A percentile compares a stretch with the other conserved stretches of the same genome.
Conservation (phyloP, 2,888 invertebrate genomes). For the Drosophila kambysellisi region DNA sequence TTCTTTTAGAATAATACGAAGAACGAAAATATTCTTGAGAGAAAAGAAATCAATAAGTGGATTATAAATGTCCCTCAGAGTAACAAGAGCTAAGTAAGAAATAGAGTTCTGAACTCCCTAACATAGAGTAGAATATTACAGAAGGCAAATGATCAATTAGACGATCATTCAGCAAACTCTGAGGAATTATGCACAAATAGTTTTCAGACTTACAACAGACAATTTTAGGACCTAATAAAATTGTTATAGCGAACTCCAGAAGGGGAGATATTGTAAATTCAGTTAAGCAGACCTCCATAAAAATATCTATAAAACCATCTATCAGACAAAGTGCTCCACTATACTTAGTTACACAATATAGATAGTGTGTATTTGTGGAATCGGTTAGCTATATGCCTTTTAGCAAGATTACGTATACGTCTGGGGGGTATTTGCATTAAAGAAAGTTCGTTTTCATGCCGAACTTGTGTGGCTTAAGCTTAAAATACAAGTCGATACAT, state of each 20-base stretch:
- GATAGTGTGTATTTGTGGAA: background rate
- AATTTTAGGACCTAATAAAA: background rate
- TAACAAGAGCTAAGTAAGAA: background rate
- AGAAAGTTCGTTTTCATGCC: constrained; percentile 39
- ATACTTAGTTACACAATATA: background rate
- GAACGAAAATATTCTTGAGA: background rate
- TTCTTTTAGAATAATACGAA: background rate
- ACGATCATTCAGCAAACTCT: background rate
- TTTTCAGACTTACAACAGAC: background rate
- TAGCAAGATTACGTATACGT: constrained; percentile 30
- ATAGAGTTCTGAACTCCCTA: background rate
- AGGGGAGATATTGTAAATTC: background rate
- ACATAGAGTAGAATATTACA: background rate
- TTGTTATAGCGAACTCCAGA: background rate
- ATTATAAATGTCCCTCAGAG: background rate
- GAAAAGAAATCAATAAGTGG: background rate
- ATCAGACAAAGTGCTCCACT: constrained; percentile 7
- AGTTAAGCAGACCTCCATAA: background rate
- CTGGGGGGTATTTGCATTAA: constrained; percentile 31
- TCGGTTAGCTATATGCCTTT: constrained; percentile 36
- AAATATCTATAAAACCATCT: background rate
- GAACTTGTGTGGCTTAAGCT: constrained; percentile 53
- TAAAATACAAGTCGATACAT: constrained; percentile 65
- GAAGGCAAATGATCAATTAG: background rate
- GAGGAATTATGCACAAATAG: background rate